A percentile compares a stretch with the other conserved stretches of the same genome.
Conservation (phyloP, 2,797 vertebrate genomes). For the Microchirus variegatus region DNA sequence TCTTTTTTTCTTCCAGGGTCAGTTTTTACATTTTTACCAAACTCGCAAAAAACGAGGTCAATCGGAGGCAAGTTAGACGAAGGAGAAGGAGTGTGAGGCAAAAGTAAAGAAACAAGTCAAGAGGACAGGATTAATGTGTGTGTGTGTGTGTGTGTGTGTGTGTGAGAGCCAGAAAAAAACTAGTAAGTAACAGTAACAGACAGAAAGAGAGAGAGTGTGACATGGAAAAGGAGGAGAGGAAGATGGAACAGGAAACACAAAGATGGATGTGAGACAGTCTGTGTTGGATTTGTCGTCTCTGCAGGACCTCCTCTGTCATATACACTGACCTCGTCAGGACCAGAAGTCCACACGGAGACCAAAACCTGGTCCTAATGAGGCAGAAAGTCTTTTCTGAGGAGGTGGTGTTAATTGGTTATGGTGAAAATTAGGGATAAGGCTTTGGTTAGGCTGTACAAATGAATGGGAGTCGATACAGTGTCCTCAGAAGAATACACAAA, state of each 20-base stretch:
- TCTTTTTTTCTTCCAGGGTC: slow-evolving; percentile 23
- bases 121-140: background rate
- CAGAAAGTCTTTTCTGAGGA: no score
- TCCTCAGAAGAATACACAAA: slow-evolving; percentile 20
- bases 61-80: slow-evolving; percentile 34
- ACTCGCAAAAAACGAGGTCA: slow-evolving; percentile 33
- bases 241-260: background rate
- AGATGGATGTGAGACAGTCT: background rate
- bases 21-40: slow-evolving; percentile 39
- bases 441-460: no score
- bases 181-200: slow-evolving; percentile 16
- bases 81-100: slow-evolving; percentile 5
- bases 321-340: no score
- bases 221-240: slow-evolving; percentile 18
- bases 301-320: no score
- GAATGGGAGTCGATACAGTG: no score
- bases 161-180: slow-evolving; percentile 15
- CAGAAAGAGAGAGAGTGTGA: slow-evolving; percentile 57
- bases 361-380: no score
- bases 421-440: no score
- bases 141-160: background rate
- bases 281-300: no score
- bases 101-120: slow-evolving; percentile 10
- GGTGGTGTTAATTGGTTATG: no score
- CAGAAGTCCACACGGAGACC: no score